Evolutionary conservation across 2,888 invertebrate species (phyloP), one percentile per base, ranked within the genome.

Genomic region (Syrphus vitripennis): DNA sequence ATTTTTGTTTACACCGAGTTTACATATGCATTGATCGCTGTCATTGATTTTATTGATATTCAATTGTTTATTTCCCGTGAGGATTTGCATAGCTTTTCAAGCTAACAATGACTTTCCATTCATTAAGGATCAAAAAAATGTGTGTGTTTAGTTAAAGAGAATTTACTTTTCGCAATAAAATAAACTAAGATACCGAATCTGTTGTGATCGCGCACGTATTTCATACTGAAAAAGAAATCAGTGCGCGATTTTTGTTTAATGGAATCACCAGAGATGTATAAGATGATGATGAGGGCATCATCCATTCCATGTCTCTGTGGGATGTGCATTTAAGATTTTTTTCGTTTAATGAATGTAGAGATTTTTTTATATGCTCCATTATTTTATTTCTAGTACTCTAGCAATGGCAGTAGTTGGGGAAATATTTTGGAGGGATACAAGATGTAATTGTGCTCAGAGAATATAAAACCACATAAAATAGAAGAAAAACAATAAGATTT

Each of bases 1-100:
- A 53, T 90, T 90, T 79, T 89, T 88, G 79, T 92, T 92, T 10
- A 92, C 90, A 19, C 92, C 92, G 76, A 92, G 88, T 37, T 71
- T 76, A 81, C 89, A 89, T 55, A 84, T 88, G 65, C 82, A 83
- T 45, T 81, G 86, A 77, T 82, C 71, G 40, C 79, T 82, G 19
- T 88, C 86, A 86, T 78, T 75, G 74, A 82, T 77, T 63, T 70
- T 86, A 78, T 78, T 86, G 86, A 82, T 70, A 86, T 78, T 86
- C 82, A 82, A 84, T 81, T 80, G 80, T 45, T 61, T n/a, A n/a
- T n/a, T 77, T 67, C 53, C 77, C 69, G 48, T 61, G 14, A 40
- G 37, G 9, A 42, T 34, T 76, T 71, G 75, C 75, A 83, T 79
- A 48, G 34, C 48, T 74, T 21, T n/a, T n/a, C 0, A 59, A 24